These are phyloP conservation scores for Pterobdella sp. DNA, from an alignment of 2,888 invertebrate genomes.

Conservation along the genomic window DNA sequence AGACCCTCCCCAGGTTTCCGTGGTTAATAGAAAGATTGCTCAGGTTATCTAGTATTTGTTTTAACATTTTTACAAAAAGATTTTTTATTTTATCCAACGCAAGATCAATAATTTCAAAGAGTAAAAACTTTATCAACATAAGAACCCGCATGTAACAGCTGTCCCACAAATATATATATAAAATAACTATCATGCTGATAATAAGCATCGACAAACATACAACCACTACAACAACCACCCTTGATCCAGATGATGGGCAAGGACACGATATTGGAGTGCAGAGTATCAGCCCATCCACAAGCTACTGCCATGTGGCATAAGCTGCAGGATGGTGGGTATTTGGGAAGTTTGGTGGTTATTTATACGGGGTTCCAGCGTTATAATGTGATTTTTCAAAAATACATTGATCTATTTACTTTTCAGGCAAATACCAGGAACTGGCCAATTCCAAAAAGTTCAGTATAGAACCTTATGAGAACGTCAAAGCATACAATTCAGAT, in stretches of 20 bases:
- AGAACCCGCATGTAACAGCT: background rate
- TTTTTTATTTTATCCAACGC: background rate
- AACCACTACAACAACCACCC: background rate
- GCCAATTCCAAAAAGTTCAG: too few species aligned
- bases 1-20: background rate
- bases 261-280: constrained; percentile 23
- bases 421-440: too few species aligned
- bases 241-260: constrained; percentile 3
- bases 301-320: background rate
- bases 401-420: too few species aligned
- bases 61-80: background rate
- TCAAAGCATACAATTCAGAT: too few species aligned
- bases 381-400: too few species aligned
- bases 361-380: too few species aligned
- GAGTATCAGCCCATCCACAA: constrained; percentile 18
- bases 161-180: background rate
- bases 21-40: background rate
- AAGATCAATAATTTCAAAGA: background rate
- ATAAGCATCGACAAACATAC: background rate
- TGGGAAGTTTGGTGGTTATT: too few species aligned
- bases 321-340: background rate
- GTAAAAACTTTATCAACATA: background rate
- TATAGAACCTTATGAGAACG: too few species aligned
- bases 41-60: background rate
- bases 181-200: background rate